phyloP scores from a whole-genome alignment of 2,113 vertebrate genomes.

The Corythoichthys haematopterus region DNA sequence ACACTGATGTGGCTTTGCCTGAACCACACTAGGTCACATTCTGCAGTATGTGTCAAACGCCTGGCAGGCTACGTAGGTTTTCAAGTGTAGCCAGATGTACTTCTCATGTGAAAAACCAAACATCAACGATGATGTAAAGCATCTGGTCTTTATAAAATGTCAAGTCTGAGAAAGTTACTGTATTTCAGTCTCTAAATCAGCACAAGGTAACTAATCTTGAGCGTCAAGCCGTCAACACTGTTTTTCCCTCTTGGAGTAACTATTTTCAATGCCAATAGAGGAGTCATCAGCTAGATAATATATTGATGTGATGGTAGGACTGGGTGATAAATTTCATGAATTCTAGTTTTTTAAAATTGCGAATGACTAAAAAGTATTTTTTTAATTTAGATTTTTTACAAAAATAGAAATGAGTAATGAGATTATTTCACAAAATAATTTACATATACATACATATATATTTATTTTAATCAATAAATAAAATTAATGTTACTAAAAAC shows the following conservation, averaged over 20 bases:
- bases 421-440: no score
- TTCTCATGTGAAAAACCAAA: constrained; percentile 15
- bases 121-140: neutral
- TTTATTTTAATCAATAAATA: no score
- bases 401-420: no score
- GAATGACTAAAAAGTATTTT: no score
- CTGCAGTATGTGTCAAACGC: constrained; percentile 14
- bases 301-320: constrained; percentile 7
- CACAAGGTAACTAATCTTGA: constrained; percentile 5
- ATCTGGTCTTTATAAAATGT: constrained; percentile 7
- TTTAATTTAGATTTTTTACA: no score
- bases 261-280: neutral
- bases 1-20: constrained; percentile 36
- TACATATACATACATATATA: no score
- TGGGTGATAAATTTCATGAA: no score
- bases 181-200: constrained; percentile 7
- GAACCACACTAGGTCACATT: constrained; percentile 16
- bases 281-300: neutral
- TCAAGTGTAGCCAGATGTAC: constrained; percentile 6
- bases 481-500: no score
- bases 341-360: no score
- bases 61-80: constrained; percentile 20
- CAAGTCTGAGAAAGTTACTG: neutral
- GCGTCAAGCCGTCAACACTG: neutral
- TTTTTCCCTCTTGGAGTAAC: neutral